phyloP scores from a whole-genome alignment of 2,113 vertebrate species.

The Elanus axillaris region DNA sequence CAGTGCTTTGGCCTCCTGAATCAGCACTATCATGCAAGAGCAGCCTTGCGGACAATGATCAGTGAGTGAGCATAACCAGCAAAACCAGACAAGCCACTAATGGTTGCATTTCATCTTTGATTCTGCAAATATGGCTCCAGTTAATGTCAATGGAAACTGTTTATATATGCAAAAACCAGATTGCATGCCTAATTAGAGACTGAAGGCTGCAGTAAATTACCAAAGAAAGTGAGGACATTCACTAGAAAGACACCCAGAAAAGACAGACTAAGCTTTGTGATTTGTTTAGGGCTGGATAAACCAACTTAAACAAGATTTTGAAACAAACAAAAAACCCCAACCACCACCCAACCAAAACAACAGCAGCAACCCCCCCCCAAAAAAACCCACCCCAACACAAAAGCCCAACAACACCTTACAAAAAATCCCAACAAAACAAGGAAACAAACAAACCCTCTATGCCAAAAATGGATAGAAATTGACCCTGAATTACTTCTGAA shows the following conservation, averaged over 20 bases:
- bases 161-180: not conserved
- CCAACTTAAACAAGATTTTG: not conserved
- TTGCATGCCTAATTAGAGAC: not conserved
- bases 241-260: not conserved
- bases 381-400: not conserved
- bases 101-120: not conserved
- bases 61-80: not conserved
- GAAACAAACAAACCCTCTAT: fast-evolving
- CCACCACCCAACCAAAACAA: not conserved
- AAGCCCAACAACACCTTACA: not conserved
- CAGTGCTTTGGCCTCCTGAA: not conserved
- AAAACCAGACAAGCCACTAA: not conserved
- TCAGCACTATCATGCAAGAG: not conserved
- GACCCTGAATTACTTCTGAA: not conserved
- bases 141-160: not conserved
- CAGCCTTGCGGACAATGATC: not conserved
- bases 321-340: not conserved
- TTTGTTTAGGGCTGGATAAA: not conserved
- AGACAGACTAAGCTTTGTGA: not conserved
- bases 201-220: not conserved
- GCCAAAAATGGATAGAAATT: not conserved
- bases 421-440: not conserved
- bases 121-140: not conserved
- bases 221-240: not conserved
- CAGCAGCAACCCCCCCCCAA: too few species aligned